These are phyloP conservation scores for Spondyliosoma cantharus DNA, from an alignment of 2,797 vertebrate species.

Conservation along the genomic window DNA sequence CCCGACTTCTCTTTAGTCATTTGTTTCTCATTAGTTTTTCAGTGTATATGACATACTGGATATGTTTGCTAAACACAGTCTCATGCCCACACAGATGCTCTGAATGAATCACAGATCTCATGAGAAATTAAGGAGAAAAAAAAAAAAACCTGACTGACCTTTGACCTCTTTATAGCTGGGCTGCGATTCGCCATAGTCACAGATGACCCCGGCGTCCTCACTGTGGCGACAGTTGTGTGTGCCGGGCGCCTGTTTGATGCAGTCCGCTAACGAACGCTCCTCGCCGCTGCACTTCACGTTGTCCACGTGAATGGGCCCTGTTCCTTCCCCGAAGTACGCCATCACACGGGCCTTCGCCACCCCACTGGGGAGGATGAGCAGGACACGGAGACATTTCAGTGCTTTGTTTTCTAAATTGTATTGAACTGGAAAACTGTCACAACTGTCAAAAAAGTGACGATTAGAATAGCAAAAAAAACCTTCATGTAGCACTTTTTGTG, in stretches of 20 bases:
- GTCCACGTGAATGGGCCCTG: constrained; percentile 93
- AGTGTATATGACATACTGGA: constrained; percentile 31
- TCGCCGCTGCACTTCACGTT: constrained; percentile 92
- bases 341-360: constrained; percentile 91
- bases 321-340: constrained; percentile 97
- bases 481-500: background rate
- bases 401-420: background rate
- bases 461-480: background rate
- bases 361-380: constrained; percentile 82
- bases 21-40: constrained; percentile 55
- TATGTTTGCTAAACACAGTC: constrained; percentile 61
- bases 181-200: constrained; percentile 86
- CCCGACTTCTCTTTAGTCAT: constrained; percentile 13
- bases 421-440: background rate
- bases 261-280: constrained; percentile 90
- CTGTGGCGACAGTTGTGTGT: constrained; percentile 96
- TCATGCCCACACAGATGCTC: background rate
- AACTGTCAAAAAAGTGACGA: background rate
- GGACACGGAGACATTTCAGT: constrained; percentile 16
- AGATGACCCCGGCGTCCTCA: constrained; percentile 97
- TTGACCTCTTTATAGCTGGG: constrained; percentile 70
- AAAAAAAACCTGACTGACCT: constrained; percentile 70
- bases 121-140: constrained; percentile 6
- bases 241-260: constrained; percentile 92
- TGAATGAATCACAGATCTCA: constrained; percentile 19